Evolutionary conservation across 2,888 invertebrate species (phyloP), one percentile per base, ranked within the genome.

Genomic region (Drosophila putrida): DNA sequence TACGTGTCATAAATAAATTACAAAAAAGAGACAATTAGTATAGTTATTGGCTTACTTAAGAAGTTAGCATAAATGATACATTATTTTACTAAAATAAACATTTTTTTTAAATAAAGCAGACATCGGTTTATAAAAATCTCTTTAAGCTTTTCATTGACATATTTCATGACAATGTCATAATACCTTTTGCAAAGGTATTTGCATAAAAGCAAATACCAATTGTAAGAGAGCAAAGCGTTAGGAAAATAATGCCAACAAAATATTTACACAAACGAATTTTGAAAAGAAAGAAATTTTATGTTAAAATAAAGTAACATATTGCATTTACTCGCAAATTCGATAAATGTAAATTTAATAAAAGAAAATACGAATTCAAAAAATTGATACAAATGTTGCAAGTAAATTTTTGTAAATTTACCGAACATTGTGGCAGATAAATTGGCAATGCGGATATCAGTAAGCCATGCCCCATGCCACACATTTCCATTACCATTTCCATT

Each of bases 351-450:
- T 75, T 46, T 43, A 11, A n/a, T 35, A 50, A 10, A 49, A 31
- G 9, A 11, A 43, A 49, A 69, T 9, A 68, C 31, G 6, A 28
- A 8, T 36, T 49, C 9, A n/a, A 39, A 15, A 28, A 61, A 35
- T n/a, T 6, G 27, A 41, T 61, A 53, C 58, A 47, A 53, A 47
- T 47, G 47, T 47, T 47, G 53, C 13, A 62, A 65, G 53, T 58
- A 46, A 8, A 54, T 53, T 49, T 59, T 53, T 51, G 28, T n/a
- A 47, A 57, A 55, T 62, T 31, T 27, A n/a, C 57, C 57, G 53
- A 66, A 43, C 15, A 66, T 58, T 72, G 66, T 67, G 63, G 63
- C 60, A 67, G 55, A 75, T 73, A 72, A 78, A 77, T 75, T 75
- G 78, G 44, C 66, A 75, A 62, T 75, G 73, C 78, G 62, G 75